Conservation (phyloP, 2,888 invertebrate genomes). For the Melikaiella ostensackeni region DNA sequence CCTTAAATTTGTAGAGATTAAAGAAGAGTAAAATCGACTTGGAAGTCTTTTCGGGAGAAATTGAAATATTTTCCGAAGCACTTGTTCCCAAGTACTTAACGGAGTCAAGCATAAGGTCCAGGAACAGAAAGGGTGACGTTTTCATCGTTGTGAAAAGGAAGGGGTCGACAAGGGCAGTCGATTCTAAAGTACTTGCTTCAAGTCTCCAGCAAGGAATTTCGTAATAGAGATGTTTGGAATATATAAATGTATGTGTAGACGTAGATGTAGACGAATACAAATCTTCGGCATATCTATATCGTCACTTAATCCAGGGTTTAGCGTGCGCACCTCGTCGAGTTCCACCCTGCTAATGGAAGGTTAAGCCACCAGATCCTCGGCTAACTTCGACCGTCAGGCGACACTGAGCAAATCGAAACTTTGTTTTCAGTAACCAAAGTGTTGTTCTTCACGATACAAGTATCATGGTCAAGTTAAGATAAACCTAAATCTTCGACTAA, state of each 20-base stretch:
- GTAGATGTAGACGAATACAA: conserved; percentile 45
- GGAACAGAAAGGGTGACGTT: conserved; percentile 16
- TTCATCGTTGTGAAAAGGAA: conserved; percentile 3
- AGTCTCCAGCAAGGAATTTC: conserved; percentile 16
- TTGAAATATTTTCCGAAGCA: conserved; percentile 24
- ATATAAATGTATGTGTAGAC: conserved; percentile 30
- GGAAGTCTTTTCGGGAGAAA: conserved; percentile 7
- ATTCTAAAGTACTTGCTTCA: conserved; percentile 21
- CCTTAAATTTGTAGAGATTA: not conserved
- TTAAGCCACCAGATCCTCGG: conserved; percentile 59
- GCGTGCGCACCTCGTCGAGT: conserved; percentile 44
- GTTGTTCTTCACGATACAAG: not conserved
- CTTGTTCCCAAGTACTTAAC: conserved; percentile 34
- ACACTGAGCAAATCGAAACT: conserved; percentile 20
- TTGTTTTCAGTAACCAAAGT: conserved; percentile 14
- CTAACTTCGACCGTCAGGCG: conserved; percentile 46
- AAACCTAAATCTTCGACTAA: not conserved
- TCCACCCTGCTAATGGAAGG: conserved; percentile 58
- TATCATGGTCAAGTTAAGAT: not conserved
- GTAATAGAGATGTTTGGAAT: conserved; percentile 32
- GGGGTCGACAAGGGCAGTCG: conserved; percentile 7
- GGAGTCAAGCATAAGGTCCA: conserved; percentile 6
- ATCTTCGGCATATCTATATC: conserved; percentile 25
- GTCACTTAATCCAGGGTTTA: conserved; percentile 54
- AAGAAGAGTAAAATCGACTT: conserved; percentile 9